These are phyloP conservation scores for Xiphophorus couchianus DNA, from an alignment of 2,113 vertebrate genomes.

Conservation along the genomic window DNA sequence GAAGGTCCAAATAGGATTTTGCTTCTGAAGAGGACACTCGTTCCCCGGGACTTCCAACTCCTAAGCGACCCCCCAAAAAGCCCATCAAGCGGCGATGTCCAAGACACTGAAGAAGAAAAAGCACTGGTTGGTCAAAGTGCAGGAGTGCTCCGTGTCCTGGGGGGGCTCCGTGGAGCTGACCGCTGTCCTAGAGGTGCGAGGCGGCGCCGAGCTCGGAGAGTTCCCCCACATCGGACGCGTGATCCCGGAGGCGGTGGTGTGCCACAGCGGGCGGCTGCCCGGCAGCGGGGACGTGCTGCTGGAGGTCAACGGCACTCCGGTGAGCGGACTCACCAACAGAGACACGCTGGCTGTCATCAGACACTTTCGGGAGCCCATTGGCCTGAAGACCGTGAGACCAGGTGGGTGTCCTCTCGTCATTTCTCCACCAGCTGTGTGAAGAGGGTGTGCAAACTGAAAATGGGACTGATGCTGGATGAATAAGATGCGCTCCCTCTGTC, in stretches of 20 bases:
- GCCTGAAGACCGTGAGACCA: constrained; percentile 92
- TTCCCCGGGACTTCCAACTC: not conserved
- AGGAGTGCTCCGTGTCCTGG: constrained; percentile 91
- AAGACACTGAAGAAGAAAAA: constrained; percentile 95
- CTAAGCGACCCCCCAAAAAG: not conserved
- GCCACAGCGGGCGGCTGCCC: constrained; percentile 85
- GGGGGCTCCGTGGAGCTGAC: constrained; percentile 79
- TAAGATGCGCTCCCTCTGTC: too few species aligned
- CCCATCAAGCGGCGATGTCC: constrained; percentile 82
- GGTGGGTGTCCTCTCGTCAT: constrained; percentile 74
- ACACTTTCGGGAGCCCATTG: constrained; percentile 93
- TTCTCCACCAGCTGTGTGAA: too few species aligned
- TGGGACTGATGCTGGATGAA: too few species aligned
- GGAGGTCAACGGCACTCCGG: constrained; percentile 96
- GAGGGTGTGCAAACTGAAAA: too few species aligned
- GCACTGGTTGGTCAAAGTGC: constrained; percentile 93
- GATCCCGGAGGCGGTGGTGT: constrained; percentile 81
- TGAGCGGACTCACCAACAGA: constrained; percentile 93
- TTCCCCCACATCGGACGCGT: constrained; percentile 89
- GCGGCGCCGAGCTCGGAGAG: constrained; percentile 92
- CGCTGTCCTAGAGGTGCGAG: constrained; percentile 83
- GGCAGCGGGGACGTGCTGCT: constrained; percentile 89
- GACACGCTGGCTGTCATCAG: constrained; percentile 93
- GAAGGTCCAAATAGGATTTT: constrained; percentile 27
- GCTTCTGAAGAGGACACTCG: constrained; percentile 14